Percentiles rank a stretch among this genome's conserved stretches.
These are phyloP conservation scores for Oryzias curvinotus DNA, from an alignment of 2,113 vertebrate genomes.

Conservation along the genomic window DNA sequence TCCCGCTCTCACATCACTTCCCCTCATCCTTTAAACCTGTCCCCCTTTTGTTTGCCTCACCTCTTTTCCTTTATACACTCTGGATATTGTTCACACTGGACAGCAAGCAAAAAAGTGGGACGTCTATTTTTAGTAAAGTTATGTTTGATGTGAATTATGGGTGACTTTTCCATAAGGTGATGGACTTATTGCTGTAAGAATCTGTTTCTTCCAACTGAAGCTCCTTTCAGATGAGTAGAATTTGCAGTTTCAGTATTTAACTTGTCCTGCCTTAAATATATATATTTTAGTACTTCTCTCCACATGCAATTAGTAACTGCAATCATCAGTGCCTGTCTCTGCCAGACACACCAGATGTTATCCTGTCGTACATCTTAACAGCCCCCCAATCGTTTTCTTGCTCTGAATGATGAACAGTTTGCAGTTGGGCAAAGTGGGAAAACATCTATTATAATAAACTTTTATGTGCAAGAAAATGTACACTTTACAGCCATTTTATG, in stretches of 20 bases:
- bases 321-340: constrained; percentile 32
- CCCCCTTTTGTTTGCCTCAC: not conserved
- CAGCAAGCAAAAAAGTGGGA: constrained; percentile 5
- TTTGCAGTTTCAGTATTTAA: constrained; percentile 11
- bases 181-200: constrained; percentile 1
- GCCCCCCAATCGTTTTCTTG: constrained; percentile 21
- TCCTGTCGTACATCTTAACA: constrained; percentile 12
- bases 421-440: constrained; percentile 5
- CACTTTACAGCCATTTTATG: too few relatives aligned
- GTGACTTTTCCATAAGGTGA: constrained; percentile 17
- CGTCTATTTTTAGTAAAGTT: constrained; percentile 21
- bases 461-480: constrained; percentile 7
- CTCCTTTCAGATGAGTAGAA: constrained; percentile 8
- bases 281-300: not conserved
- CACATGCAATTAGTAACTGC: constrained; percentile 20
- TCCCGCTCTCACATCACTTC: constrained; percentile 4
- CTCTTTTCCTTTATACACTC: not conserved
- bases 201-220: constrained; percentile 1
- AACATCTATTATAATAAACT: not conserved
- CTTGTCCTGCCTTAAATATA: constrained; percentile 8
- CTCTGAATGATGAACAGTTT: constrained; percentile 38
- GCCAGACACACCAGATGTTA: constrained; percentile 49
- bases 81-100: constrained; percentile 12
- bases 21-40: constrained; percentile 5
- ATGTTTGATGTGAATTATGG: constrained; percentile 24